phyloP scores from a whole-genome alignment of 2,113 vertebrate species.

The Ptychochromis oligacanthus region DNA sequence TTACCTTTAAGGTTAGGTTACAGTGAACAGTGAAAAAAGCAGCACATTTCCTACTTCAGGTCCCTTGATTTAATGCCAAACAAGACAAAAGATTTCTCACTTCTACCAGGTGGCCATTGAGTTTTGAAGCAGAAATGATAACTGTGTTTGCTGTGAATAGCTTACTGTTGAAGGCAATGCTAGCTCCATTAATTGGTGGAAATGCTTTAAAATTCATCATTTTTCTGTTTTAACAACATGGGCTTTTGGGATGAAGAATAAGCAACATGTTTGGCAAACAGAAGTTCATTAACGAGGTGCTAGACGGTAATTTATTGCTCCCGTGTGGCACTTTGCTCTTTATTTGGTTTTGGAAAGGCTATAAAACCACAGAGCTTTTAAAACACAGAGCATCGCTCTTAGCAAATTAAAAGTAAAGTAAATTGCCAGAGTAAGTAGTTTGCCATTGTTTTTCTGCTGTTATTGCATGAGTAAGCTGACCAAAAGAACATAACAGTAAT shows the following conservation, averaged over 20 bases:
- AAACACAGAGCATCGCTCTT: neutral
- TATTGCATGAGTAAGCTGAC: neutral
- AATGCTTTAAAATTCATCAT: neutral
- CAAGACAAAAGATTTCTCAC: too few species aligned
- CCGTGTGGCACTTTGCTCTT: slow-evolving; percentile 1
- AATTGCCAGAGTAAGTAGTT: slow-evolving; percentile 15
- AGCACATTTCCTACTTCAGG: too few species aligned
- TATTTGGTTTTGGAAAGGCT: neutral
- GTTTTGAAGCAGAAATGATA: neutral
- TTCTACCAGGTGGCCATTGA: too few species aligned
- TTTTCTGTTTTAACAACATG: neutral
- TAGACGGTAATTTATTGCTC: neutral
- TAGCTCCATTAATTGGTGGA: neutral
- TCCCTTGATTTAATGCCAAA: too few species aligned
- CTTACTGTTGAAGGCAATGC: neutral
- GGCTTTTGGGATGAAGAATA: slow-evolving; percentile 5
- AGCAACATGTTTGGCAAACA: neutral
- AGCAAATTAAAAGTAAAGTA: slow-evolving; percentile 15
- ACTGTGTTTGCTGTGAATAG: neutral
- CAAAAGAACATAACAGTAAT: neutral
- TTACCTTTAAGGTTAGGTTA: too few species aligned
- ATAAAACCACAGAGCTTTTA: neutral
- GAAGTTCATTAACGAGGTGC: neutral
- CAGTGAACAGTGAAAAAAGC: too few species aligned
- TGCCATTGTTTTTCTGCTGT: neutral